phyloP scores from a whole-genome alignment of 2,888 invertebrate genomes.

The Callinectes sapidus region DNA sequence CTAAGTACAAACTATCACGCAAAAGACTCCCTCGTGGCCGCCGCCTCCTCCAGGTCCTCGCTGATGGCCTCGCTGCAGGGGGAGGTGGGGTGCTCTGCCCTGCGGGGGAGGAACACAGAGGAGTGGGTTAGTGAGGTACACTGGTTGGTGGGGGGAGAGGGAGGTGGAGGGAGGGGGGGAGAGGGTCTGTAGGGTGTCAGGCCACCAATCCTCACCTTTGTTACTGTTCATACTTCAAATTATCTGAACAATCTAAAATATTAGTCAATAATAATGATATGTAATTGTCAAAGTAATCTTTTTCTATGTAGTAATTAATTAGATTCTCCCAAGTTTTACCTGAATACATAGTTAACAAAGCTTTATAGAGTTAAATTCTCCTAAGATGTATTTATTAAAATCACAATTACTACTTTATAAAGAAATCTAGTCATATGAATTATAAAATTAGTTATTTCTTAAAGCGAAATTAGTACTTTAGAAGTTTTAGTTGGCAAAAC shows the following conservation, averaged over 20 bases:
- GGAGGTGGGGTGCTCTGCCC: slow-evolving; percentile 57
- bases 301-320: no score
- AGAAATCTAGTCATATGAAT: no score
- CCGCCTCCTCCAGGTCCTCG: slow-evolving; percentile 58
- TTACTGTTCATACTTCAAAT: not conserved
- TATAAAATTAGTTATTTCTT: not conserved
- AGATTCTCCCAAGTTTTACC: no score
- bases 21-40: slow-evolving; percentile 57
- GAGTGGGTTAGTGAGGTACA: not conserved
- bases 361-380: not conserved
- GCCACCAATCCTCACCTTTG: not conserved
- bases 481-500: not conserved
- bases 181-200: not conserved
- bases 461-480: no score
- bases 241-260: not conserved
- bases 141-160: not conserved
- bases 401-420: not conserved
- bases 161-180: not conserved
- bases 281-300: not conserved
- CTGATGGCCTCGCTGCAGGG: slow-evolving; percentile 64
- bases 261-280: no score
- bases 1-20: slow-evolving; percentile 66
- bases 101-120: not conserved
- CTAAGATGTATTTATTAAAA: not conserved
- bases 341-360: no score